Evolutionary conservation across 2,113 vertebrate species (phyloP), one percentile per base, ranked within the genome.

Genomic region (Isurus oxyrinchus): DNA sequence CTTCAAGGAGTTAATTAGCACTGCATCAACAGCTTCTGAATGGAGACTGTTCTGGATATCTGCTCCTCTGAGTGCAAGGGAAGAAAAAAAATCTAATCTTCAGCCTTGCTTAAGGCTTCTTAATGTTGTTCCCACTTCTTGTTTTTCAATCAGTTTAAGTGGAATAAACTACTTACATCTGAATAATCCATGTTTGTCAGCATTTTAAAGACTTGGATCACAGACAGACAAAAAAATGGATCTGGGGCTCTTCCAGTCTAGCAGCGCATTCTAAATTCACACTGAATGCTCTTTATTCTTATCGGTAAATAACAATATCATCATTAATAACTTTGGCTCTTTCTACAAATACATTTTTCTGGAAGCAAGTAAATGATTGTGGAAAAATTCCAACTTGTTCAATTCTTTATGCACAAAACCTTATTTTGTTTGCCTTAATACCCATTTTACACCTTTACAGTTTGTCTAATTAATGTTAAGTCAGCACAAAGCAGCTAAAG

Each of bases 101-200:
- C 27, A 49, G 94, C 44, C 63, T 95, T 95, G 63, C 63, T 95
- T 53, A 23, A 69, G 40, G 94, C 94, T 67, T 44, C 63, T 69
- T 69, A 67, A 69, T 95, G 61, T 69, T 95, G 40, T 19, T 91
- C 55, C 31, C 55, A 93, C 14, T 61, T 93, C 35, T 35, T 93
- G 27, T 61, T 93, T 57, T 59, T 93, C 59, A 94, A 94, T 94
- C 88, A 69, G 66, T 95, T 95, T 95, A 95, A 95, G 61, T 69
- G 66, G 44, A 95, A 95, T 95, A 95, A 95, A 63, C 94, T 95
- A 69, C 66, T 95, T 95, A 95, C 94, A 95, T 95, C 19, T 49
- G 25, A 63, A 95, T 95, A 69, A 69, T 95, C 94, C 94, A 67
- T 11, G 21, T n/a, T 69, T 66, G n/a, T 95, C 44, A 95, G 63